These are phyloP conservation scores for Pachycephus smyrnensis DNA, from an alignment of 2,888 invertebrate species.

Conservation along the genomic window DNA sequence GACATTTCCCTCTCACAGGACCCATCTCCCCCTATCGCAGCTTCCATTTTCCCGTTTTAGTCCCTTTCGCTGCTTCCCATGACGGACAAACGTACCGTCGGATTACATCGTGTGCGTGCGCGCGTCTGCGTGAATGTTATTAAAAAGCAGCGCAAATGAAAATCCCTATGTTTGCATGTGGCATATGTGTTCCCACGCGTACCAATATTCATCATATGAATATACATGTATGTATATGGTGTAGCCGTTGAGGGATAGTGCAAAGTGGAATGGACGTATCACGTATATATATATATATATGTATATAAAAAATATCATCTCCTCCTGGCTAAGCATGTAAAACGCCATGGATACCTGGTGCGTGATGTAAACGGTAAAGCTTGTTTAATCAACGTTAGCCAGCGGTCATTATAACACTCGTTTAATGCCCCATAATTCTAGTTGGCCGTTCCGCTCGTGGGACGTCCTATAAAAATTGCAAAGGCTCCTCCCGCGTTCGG, in stretches of 20 bases:
- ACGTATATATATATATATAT: not conserved
- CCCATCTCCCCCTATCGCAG: not conserved
- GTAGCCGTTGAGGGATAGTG: not conserved
- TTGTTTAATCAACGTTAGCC: slow-evolving; percentile 59
- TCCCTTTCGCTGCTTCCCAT: slow-evolving; percentile 25
- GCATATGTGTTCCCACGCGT: not conserved
- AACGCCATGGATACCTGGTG: not conserved
- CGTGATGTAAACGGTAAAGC: slow-evolving; percentile 29
- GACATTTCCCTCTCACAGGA: not conserved
- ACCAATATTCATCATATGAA: not conserved
- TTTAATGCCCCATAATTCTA: slow-evolving; percentile 57
- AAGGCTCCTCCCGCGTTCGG: slow-evolving; percentile 53
- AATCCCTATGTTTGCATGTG: slow-evolving; percentile 16
- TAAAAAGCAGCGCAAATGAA: slow-evolving; percentile 41
- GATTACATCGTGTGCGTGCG: slow-evolving; percentile 36
- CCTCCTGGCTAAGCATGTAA: not conserved
- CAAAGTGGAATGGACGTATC: not conserved
- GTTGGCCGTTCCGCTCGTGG: slow-evolving; percentile 16
- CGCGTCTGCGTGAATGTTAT: slow-evolving; percentile 36
- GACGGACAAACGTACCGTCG: slow-evolving; percentile 28
- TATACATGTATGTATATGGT: not conserved
- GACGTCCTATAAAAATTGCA: slow-evolving; percentile 42
- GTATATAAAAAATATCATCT: not conserved
- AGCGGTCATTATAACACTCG: slow-evolving; percentile 57
- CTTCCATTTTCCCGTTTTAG: not conserved